Percentiles rank a stretch among this genome's conserved stretches.
Conservation (phyloP, 2,113 vertebrate genomes). For the Pristiophorus japonicus region DNA sequence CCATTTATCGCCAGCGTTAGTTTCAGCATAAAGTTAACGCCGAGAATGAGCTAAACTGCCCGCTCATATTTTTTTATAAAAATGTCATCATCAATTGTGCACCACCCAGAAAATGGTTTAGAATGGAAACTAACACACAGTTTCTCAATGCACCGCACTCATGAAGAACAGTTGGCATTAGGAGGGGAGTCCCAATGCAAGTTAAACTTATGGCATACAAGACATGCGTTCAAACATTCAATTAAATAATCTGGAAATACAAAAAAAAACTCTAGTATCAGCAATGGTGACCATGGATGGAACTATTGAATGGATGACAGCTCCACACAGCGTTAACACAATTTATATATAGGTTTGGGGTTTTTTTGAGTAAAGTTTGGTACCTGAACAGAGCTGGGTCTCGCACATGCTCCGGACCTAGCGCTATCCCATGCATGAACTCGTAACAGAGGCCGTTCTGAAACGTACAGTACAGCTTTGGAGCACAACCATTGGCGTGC, state of each 20-base stretch:
- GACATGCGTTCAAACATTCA: not conserved
- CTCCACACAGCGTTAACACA: not conserved
- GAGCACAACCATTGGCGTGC: slow-evolving; percentile 81
- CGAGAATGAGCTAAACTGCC: too few species aligned
- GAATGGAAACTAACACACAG: too few species aligned
- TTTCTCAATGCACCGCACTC: not conserved
- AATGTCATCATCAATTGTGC: too few species aligned
- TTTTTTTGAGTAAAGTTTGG: not conserved
- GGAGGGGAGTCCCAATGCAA: not conserved
- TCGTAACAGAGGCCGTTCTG: slow-evolving; percentile 94
- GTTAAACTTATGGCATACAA: not conserved
- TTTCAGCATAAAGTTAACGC: too few species aligned
- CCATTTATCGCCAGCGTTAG: too few species aligned
- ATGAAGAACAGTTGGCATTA: too few species aligned
- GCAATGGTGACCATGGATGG: too few species aligned
- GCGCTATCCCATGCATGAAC: slow-evolving; percentile 81
- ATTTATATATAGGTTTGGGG: not conserved
- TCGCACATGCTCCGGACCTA: slow-evolving; percentile 77
- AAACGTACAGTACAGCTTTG: slow-evolving; percentile 90
- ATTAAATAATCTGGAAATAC: too few species aligned
- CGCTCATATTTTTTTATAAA: too few species aligned
- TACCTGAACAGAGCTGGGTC: slow-evolving; percentile 82
- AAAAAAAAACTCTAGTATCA: too few species aligned
- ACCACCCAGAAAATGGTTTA: too few species aligned
- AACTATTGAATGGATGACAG: too few species aligned